Conservation (phyloP, 2,113 vertebrate species). For the Nycticebus coucang region DNA sequence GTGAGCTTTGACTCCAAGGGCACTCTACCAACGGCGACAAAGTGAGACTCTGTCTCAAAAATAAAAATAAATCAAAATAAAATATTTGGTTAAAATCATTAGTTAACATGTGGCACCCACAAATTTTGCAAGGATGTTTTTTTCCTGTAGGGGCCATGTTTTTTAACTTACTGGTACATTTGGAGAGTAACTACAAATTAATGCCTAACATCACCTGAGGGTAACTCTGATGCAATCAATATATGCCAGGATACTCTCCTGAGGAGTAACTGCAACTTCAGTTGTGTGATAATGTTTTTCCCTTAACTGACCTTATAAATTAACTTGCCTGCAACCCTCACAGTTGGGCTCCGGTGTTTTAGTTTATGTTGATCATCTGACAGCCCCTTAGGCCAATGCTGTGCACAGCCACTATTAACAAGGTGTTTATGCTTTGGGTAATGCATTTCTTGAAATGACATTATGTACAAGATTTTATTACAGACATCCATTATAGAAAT, state of each 20-base stretch:
- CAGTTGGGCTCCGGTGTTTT: constrained; percentile 63
- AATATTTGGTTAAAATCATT: not conserved
- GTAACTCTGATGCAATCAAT: constrained; percentile 45
- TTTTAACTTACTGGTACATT: constrained; percentile 11
- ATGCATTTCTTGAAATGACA: constrained; percentile 61
- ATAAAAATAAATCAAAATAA: not conserved
- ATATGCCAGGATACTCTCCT: constrained; percentile 55
- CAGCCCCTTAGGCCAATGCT: constrained; percentile 45
- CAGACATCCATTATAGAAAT: constrained; percentile 52
- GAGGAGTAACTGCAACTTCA: constrained; percentile 54
- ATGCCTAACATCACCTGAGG: constrained; percentile 47
- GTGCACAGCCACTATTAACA: constrained; percentile 56
- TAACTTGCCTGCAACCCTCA: constrained; percentile 60
- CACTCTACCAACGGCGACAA: no score
- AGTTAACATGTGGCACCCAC: not conserved
- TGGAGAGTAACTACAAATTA: constrained; percentile 50
- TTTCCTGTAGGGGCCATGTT: not conserved
- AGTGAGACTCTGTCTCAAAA: no score
- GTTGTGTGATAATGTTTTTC: constrained; percentile 62
- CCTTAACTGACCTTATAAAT: constrained; percentile 71
- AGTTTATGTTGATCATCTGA: constrained; percentile 60
- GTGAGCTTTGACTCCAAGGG: no score
- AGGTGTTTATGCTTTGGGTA: constrained; percentile 60
- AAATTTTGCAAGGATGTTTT: not conserved
- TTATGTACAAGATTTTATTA: constrained; percentile 59